These are phyloP conservation scores for Mustela lutreola DNA, from an alignment of 2,113 vertebrate genomes.

Conservation along the genomic window DNA sequence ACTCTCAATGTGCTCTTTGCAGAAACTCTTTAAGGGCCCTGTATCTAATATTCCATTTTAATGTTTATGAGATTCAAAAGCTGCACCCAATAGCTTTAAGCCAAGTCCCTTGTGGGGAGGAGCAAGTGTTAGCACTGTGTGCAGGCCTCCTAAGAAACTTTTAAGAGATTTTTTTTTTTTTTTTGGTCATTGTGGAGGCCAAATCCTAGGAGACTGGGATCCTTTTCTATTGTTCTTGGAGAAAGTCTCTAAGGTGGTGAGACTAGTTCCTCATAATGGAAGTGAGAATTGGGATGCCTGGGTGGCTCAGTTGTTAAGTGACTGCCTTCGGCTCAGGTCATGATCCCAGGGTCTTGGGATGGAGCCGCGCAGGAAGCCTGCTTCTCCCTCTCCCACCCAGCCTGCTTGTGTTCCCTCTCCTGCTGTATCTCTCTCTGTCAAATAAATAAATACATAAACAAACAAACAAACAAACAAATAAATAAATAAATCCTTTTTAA, in stretches of 20 bases:
- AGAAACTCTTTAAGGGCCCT: background rate
- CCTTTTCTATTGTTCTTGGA: background rate
- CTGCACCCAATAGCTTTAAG: background rate
- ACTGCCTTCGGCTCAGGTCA: too few species aligned
- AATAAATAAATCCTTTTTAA: too few species aligned
- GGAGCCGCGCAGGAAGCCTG: too few species aligned
- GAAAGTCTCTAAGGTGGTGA: background rate
- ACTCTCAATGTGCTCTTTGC: background rate
- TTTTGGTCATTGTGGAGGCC: background rate
- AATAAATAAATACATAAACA: too few species aligned
- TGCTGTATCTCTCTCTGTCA: too few species aligned
- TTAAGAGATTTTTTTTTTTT: conserved; percentile 9
- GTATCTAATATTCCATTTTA: background rate
- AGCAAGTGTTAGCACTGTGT: background rate
- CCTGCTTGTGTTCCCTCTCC: too few species aligned
- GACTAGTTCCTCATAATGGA: background rate
- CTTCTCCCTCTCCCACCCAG: too few species aligned
- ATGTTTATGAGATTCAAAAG: conserved; percentile 47
- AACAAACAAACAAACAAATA: too few species aligned
- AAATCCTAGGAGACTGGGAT: background rate
- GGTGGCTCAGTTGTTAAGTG: too few species aligned
- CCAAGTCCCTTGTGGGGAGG: background rate
- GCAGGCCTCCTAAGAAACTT: background rate
- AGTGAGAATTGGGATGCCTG: background rate
- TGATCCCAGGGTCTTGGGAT: too few species aligned